Evolutionary conservation across 2,888 invertebrate genomes (phyloP).

Genomic region (Harpalus rufipes): DNA sequence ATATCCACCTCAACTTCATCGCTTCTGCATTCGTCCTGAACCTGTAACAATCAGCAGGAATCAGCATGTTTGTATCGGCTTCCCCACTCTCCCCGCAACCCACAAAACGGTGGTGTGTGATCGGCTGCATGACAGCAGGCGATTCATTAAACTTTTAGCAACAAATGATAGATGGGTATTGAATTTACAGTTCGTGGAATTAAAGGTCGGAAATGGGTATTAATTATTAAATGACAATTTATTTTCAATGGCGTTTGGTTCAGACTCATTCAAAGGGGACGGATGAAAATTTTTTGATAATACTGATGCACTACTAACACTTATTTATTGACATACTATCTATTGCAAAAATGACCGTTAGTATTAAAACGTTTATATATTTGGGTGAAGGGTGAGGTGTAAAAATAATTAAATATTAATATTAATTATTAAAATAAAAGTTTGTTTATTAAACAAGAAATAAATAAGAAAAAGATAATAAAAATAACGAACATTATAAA

Average conservation of each 20-base stretch:
- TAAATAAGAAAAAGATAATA: too few species aligned
- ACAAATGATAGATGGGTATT: conserved; percentile 22
- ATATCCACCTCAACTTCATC: conserved; percentile 94
- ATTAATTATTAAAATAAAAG: too few species aligned
- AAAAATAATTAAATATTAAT: too few species aligned
- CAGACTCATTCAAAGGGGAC: not conserved
- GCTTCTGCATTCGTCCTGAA: conserved; percentile 78
- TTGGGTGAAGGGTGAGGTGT: too few species aligned
- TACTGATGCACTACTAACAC: too few species aligned
- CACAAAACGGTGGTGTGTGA: not conserved
- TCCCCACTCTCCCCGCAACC: not conserved
- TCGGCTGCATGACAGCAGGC: not conserved
- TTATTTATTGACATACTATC: too few species aligned
- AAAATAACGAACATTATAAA: too few species aligned
- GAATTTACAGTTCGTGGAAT: conserved; percentile 41
- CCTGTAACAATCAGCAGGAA: conserved; percentile 72
- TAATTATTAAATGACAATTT: conserved; percentile 17
- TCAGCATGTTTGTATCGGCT: conserved; percentile 4
- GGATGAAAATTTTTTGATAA: not conserved
- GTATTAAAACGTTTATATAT: too few species aligned
- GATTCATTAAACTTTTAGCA: conserved; percentile 25
- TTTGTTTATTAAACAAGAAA: too few species aligned
- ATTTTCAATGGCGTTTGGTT: not conserved
- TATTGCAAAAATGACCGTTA: too few species aligned
- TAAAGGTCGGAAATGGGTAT: not conserved